phyloP scores from a whole-genome alignment of 1,140 invertebrate genomes.

The Drosophila quadrilineata region DNA sequence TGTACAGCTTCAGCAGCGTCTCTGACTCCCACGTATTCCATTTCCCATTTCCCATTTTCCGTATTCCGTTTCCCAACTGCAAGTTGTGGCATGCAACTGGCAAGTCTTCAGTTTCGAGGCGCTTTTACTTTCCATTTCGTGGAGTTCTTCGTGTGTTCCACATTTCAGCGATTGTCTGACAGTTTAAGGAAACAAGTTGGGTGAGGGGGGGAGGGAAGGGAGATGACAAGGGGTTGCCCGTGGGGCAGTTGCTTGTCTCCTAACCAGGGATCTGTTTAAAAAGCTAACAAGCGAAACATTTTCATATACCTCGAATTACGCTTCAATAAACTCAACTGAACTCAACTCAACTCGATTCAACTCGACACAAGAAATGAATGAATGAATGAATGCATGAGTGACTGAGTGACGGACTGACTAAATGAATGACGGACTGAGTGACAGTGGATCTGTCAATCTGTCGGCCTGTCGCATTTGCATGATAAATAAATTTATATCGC shows the following conservation, averaged over 20 bases:
- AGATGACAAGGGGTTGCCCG: background rate
- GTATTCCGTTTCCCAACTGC: conserved; percentile 31
- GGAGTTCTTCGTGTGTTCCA: conserved; percentile 39
- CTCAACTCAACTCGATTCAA: too few species aligned
- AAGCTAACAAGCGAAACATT: conserved; percentile 71
- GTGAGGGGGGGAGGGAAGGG: conserved; percentile 9
- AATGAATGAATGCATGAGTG: conserved; percentile 28
- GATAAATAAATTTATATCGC: conserved; percentile 63
- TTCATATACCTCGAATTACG: conserved; percentile 56
- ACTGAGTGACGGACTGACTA: conserved; percentile 6
- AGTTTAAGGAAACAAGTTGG: conserved; percentile 10
- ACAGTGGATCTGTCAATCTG: conserved; percentile 24
- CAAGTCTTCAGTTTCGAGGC: conserved; percentile 47
- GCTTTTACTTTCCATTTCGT: conserved; percentile 62
- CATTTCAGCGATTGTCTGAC: conserved; percentile 68
- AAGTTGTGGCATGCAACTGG: conserved; percentile 44
- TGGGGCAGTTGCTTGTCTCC: background rate
- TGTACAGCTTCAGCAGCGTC: conserved; percentile 8
- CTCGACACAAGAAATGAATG: conserved; percentile 33
- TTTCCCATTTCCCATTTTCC: too few species aligned
- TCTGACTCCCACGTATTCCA: conserved; percentile 41
- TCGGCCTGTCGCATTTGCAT: conserved; percentile 55
- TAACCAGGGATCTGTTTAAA: conserved; percentile 25
- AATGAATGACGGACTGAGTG: conserved; percentile 12
- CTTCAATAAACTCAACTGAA: conserved; percentile 29